Evolutionary conservation across 2,888 invertebrate species (phyloP), one percentile per base, ranked within the genome.

Genomic region (Andrena flavipes): DNA sequence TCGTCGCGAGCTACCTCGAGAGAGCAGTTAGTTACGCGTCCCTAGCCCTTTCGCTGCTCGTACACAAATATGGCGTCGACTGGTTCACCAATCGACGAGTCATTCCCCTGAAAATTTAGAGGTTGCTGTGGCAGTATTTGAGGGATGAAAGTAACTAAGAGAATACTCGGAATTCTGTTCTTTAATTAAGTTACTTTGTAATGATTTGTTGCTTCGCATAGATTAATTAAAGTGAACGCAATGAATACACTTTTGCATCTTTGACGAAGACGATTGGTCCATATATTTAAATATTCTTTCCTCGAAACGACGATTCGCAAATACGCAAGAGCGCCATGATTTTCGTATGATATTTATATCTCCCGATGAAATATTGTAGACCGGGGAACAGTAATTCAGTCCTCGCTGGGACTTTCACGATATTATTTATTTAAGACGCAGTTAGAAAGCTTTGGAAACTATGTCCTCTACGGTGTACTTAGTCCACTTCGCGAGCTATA

Each of bases 1-100:
- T 82, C 80, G 82, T 75, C 82, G 67, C 82, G 82, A 80, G 71
- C 80, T 82, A 82, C 80, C 82, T 80, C 80, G 82, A 80, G 75
- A 75, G 80, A 75, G 75, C 70, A 80, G 70, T 75, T 82, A 75
- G 75, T 75, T 68, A 80, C 71, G 75, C 75, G 51, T 67, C 62
- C 80, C 75, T 80, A 82, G 67, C 82, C 75, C 75, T 67, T 80
- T 80, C 75, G 75, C 65, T 80, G 75, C 70, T 62, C 4, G 6
- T 2, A 8, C 56, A 70, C 3, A 42, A 30, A 76, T 51, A 42
- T 23, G 5, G 49, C 48, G 13, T 8, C 30, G 20, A 3, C 67
- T 42, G 20, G 13, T 26, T 1, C 8, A 59, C 0, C 2, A 70
- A 59, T 20, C n/a, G 13, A 26, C 1, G 42, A 42, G 16, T 5